Base-by-base conservation (phyloP, 2,113 vertebrate species). In the Mus pahari region DNA sequence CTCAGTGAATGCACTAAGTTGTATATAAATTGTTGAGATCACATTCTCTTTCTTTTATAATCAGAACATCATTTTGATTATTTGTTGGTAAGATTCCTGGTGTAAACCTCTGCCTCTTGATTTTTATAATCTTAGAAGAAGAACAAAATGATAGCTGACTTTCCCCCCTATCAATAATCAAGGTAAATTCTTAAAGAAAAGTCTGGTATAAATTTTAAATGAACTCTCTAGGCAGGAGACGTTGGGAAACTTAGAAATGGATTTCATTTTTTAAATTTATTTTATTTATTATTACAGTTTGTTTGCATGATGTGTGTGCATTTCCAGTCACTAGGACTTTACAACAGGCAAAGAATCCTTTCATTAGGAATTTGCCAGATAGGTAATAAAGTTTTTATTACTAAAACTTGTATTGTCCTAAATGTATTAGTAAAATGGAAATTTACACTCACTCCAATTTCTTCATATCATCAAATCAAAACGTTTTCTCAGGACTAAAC, bases 391-490 rank as follows among this genome's bases (percentile, higher is more conserved):
- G 16, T 75, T 94, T 16, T 14, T 58, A 91, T 73, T 86, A 20
- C 33, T 68, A 87, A 90, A 91, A 89, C 28, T 3, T 42, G 20
- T 75, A 4, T 39, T 84, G 53, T 71, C 81, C 91, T 93, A 31
- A 95, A 94, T 94, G 17, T 84, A 64, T 84, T 74, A 94, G 22
- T 39, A 86, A 95, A 50, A 39, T 86, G 42, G n/a, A 91, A 94
- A 89, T 48, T 92, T n/a, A 62, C 3, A 45, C 33, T 24, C 4
- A 45, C 22, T 62, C 10, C 60, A 75, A 26, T 71, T 89, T 28
- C 6, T n/a, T 50, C 13, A 95, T 13, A 22, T 84, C 28, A 93
- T 74, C 48, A 93, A 83, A 39, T 91, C 62, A 7, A 42, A 87
- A 89, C 12, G 3, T n/a, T 94, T 95, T 22, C 48, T 70, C 14